These are phyloP conservation scores for Leuctra nigra DNA, from an alignment of 2,888 invertebrate genomes.

Conservation along the genomic window DNA sequence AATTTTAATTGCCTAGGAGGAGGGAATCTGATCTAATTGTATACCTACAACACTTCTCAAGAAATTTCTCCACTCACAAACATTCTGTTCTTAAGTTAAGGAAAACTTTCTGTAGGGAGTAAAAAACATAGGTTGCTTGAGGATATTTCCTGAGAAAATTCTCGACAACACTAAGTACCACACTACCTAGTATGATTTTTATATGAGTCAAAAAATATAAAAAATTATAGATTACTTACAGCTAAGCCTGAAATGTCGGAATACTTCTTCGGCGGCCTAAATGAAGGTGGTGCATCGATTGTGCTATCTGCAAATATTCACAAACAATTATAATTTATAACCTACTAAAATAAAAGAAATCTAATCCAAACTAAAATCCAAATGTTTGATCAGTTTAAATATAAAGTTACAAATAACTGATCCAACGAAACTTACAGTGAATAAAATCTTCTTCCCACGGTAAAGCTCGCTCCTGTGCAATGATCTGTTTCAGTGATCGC, in stretches of 20 bases:
- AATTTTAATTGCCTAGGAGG: too few relatives aligned
- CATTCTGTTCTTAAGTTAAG: too few relatives aligned
- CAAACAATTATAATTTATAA: background rate
- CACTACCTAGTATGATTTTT: too few relatives aligned
- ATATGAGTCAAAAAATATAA: too few relatives aligned
- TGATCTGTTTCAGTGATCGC: slow-evolving; percentile 84
- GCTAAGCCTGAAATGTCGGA: slow-evolving; percentile 87
- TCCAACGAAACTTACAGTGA: slow-evolving; percentile 68
- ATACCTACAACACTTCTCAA: too few relatives aligned
- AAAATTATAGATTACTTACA: too few relatives aligned
- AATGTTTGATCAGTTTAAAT: background rate
- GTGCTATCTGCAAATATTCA: slow-evolving; percentile 66
- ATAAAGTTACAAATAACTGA: background rate
- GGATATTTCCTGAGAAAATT: too few relatives aligned
- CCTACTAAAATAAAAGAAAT: background rate
- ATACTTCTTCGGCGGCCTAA: slow-evolving; percentile 87
- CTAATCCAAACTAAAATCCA: background rate
- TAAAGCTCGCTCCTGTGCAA: slow-evolving; percentile 68
- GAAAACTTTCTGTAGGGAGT: too few relatives aligned
- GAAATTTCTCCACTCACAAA: too few relatives aligned
- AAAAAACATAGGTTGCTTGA: too few relatives aligned
- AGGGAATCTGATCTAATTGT: too few relatives aligned
- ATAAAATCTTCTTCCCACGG: slow-evolving; percentile 72
- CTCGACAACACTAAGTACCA: too few relatives aligned
- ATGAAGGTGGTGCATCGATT: slow-evolving; percentile 86